Conservation (phyloP, 1,140 invertebrate genomes). For the Drosophila ercepeae region DNA sequence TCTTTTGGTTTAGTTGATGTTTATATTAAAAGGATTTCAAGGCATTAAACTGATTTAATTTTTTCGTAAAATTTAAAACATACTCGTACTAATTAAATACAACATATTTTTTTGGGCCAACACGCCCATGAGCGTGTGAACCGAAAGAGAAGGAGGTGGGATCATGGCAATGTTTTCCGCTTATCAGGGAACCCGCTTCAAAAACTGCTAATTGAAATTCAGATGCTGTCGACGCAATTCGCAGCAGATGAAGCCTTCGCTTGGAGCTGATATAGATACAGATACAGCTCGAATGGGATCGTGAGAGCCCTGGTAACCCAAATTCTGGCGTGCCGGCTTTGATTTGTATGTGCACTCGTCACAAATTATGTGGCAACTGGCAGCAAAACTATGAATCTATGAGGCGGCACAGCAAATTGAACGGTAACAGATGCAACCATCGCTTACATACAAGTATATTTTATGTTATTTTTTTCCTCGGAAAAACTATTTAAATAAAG, state of each 20-base stretch:
- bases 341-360: slow-evolving; percentile 61
- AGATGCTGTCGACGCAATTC: slow-evolving; percentile 58
- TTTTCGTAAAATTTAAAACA: no score
- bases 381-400: slow-evolving; percentile 56
- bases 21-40: no score
- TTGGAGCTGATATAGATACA: slow-evolving; percentile 28
- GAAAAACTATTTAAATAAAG: slow-evolving; percentile 65
- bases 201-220: slow-evolving; percentile 64
- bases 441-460: slow-evolving; percentile 51
- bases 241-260: slow-evolving; percentile 32
- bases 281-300: slow-evolving; percentile 45
- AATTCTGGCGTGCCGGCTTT: slow-evolving; percentile 45
- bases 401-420: slow-evolving; percentile 37
- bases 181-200: slow-evolving; percentile 38
- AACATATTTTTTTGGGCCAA: no score
- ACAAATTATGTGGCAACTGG: slow-evolving; percentile 53
- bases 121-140: slow-evolving; percentile 52
- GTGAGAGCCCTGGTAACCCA: slow-evolving; percentile 67
- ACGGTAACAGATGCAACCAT: slow-evolving; percentile 45
- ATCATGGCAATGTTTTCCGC: slow-evolving; percentile 13
- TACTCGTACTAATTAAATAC: no score
- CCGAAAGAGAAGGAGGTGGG: slow-evolving; percentile 42
- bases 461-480: slow-evolving; percentile 20
- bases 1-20: no score
- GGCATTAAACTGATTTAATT: no score